Base-by-base conservation (phyloP, 2,113 vertebrate species). In the Dascyllus trimaculatus region DNA sequence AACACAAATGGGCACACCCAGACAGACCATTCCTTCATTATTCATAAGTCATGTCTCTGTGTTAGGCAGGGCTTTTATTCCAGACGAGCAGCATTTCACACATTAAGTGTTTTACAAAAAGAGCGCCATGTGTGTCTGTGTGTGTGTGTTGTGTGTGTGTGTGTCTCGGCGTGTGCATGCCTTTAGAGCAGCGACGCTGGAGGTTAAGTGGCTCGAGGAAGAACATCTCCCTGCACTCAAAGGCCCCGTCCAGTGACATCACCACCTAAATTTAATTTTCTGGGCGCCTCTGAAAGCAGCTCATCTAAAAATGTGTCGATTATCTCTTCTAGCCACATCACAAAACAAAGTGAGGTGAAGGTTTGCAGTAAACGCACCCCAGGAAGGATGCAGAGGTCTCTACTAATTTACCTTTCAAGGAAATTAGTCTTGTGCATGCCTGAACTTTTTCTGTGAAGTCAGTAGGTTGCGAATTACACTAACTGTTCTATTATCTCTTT, bases 31-130 rank as follows among this genome's bases (percentile, higher is more conserved):
- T 65, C 45, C 43, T 93, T 66, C 68, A 90, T 92, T 90, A 89
- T 93, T 91, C 61, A 92, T 91, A 32, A 75, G 63, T 79, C 67
- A 82, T 86, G 84, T 89, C 74, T 82, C 82, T 79, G 85, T 82
- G 80, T 88, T 71, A 78, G 76, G 77, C 70, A 77, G 82, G 45
- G 88, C 86, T 91, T 92, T 92, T 92, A 93, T 91, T 90, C 92
- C 87, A 85, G 91, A 81, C 63, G 71, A 89, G 80, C 81, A 81
- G 85, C 89, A 71, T 88, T 90, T 92, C 83, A 89, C 90, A 89
- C 90, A 81, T 89, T 82, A 86, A 90, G 78, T 85, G 78, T 85
- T 82, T 85, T 85, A 88, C 84, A 84, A 87, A 91, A 87, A 81
- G 53, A 49, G 45, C 43, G 35, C 19, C 19, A 22, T 24, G 61